phyloP scores from a whole-genome alignment of 2,797 vertebrate genomes.

The Hoplostethus mediterraneus region DNA sequence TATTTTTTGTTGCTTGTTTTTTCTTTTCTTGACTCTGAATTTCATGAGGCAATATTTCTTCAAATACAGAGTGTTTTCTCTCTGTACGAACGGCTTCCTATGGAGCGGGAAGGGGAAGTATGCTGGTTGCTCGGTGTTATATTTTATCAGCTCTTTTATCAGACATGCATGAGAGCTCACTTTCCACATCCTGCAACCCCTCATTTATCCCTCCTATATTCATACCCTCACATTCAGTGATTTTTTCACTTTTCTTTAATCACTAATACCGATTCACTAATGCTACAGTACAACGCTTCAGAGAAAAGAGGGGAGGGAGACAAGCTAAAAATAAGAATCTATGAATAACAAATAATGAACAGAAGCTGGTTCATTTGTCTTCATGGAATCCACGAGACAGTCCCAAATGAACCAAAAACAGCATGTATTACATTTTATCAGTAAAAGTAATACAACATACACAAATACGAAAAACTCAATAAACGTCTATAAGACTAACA shows the following conservation, averaged over 20 bases:
- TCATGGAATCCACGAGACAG: background rate
- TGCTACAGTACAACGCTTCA: background rate
- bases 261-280: background rate
- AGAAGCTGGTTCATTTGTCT: background rate
- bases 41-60: too few species aligned
- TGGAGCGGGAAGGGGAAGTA: too few species aligned
- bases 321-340: background rate
- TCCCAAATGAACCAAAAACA: background rate
- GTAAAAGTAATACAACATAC: background rate
- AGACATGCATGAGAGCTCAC: too few species aligned
- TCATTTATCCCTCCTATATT: background rate
- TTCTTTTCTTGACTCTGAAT: too few species aligned
- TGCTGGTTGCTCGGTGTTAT: too few species aligned
- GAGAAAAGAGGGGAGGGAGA: background rate
- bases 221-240: background rate
- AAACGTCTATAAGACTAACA: background rate
- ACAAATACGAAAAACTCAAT: background rate
- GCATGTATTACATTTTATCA: background rate
- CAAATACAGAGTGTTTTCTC: too few species aligned
- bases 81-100: too few species aligned
- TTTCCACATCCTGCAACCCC: too few species aligned
- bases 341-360: background rate
- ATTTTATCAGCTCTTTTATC: background rate
- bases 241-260: background rate
- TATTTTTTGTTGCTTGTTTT: background rate